Conservation (phyloP, 1,140 invertebrate species). For the Leptinotarsa lineolata region DNA sequence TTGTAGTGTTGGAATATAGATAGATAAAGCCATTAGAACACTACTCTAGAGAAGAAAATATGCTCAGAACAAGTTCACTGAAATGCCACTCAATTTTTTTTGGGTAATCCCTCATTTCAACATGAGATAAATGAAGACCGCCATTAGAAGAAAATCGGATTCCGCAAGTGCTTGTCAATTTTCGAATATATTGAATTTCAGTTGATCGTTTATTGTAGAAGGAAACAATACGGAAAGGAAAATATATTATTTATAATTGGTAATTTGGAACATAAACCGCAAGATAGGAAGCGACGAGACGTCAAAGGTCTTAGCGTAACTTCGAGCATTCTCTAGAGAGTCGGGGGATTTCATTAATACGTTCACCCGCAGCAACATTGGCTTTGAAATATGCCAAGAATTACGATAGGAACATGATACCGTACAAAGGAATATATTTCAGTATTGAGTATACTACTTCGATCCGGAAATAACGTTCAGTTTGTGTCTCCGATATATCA, state of each 20-base stretch:
- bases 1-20: too few species aligned
- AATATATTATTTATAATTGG: slow-evolving; percentile 16
- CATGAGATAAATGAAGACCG: too few species aligned
- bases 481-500: too few species aligned
- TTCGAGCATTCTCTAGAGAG: not conserved
- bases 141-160: too few species aligned
- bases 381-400: not conserved
- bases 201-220: not conserved
- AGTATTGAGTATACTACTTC: too few species aligned
- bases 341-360: slow-evolving; percentile 15
- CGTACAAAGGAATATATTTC: not conserved
- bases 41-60: too few species aligned
- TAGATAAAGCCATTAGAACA: too few species aligned
- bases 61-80: too few species aligned
- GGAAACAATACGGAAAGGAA: not conserved
- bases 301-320: not conserved
- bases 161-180: not conserved
- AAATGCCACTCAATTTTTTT: too few species aligned
- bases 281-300: slow-evolving; percentile 11
- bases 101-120: too few species aligned
- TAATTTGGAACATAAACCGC: slow-evolving; percentile 2
- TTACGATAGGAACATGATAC: not conserved
- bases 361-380: slow-evolving; percentile 11
- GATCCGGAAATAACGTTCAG: too few species aligned
- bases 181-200: not conserved